Base-by-base conservation (phyloP, 1,140 invertebrate species). In the Hylaeus anthracinus region DNA sequence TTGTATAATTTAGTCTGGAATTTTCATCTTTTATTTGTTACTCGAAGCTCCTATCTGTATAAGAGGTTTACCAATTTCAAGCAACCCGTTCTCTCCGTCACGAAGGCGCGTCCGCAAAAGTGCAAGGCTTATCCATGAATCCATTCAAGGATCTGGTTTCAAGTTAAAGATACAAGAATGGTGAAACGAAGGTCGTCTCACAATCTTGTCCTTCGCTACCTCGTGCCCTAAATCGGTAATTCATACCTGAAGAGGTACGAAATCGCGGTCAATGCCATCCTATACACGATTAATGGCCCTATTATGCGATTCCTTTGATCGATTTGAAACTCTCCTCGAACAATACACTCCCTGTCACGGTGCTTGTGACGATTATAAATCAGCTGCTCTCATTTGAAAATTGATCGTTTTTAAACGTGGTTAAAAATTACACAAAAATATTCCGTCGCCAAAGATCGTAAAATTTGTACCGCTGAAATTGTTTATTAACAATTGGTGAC, bases 201-300 rank as follows among this genome's bases (percentile, higher is more conserved):
- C 39, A 51, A n/a, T 73, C 51, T 26, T 48, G 61, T 73, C 45
- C 58, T 79, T 79, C 72, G 43, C 1, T 15, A 6, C 12, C 53
- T 53, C 63, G 73, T 72, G 73, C 67, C 88, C 80, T 79, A 86
- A 86, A 87, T 85, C 82, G 84, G 83, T 64, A 61, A 79, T 86
- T 75, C 72, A 41, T 75, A 60, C 43, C 65, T 74, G 60, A 56
- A 64, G 61, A 75, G 70, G 76, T 64, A 87, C 81, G 74, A 89
- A 87, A 90, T 90, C 66, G 81, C 90, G 90, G 89, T 88, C 90
- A 92, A 88, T 91, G 90, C 81, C 79, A 77, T 64, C 60, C 43
- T 86, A 67, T 77, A 56, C 56, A 72, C 77, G 71, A 74, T 73
- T 73, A 74, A 66, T 63, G n/a, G 15, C 58, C 69, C 56, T 67